These are phyloP conservation scores for Sternotherus odoratus DNA, from an alignment of 2,797 vertebrate species.

Conservation along the genomic window DNA sequence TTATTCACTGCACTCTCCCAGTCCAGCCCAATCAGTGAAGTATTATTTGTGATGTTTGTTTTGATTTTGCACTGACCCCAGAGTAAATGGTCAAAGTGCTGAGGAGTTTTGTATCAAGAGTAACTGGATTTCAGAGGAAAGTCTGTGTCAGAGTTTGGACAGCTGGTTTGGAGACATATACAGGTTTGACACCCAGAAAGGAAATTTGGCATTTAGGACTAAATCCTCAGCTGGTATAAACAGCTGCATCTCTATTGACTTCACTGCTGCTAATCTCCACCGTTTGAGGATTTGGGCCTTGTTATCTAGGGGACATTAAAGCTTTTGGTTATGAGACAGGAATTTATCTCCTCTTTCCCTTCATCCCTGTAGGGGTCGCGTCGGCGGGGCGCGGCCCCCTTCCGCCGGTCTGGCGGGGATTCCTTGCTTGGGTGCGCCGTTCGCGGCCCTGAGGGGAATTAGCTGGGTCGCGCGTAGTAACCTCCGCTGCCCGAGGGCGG, in stretches of 20 bases:
- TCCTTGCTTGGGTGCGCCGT: too few species aligned
- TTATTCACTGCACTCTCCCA: background rate
- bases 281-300: constrained; percentile 10
- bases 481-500: too few species aligned
- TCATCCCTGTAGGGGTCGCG: too few species aligned
- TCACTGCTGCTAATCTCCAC: background rate
- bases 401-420: too few species aligned
- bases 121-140: background rate
- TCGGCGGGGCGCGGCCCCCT: too few species aligned
- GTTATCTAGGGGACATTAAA: background rate
- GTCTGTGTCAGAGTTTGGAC: background rate
- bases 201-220: background rate
- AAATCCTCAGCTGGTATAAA: background rate
- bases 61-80: background rate
- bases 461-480: too few species aligned
- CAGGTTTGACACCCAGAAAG: background rate
- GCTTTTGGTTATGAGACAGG: constrained; percentile 11
- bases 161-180: background rate
- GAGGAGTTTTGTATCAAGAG: background rate
- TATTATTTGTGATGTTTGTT: background rate
- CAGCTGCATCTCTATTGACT: background rate
- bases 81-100: background rate
- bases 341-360: constrained; percentile 7
- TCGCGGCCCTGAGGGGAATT: too few species aligned
- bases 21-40: background rate